Percentiles rank a stretch among this genome's conserved stretches.
Evolutionary conservation across 2,888 invertebrate species (phyloP).

Genomic region (Candidula unifasciata): DNA sequence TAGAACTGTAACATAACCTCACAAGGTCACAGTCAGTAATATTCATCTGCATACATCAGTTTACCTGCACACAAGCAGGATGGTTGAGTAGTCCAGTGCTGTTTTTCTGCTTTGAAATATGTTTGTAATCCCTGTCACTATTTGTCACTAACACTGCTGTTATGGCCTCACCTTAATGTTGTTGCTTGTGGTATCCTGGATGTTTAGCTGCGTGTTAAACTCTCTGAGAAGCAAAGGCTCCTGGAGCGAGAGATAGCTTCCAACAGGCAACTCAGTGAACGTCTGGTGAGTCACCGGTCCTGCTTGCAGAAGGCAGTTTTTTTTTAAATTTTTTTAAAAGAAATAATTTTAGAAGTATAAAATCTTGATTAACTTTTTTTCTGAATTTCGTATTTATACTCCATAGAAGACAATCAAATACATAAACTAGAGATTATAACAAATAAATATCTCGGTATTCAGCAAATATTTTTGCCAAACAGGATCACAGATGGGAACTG

Average conservation of each 20-base stretch:
- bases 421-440: too few relatives aligned
- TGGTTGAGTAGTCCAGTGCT: neutral
- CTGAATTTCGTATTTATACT: too few relatives aligned
- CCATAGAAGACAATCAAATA: too few relatives aligned
- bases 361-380: too few relatives aligned
- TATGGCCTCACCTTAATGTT: conserved; percentile 40
- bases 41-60: too few relatives aligned
- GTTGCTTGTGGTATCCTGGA: conserved; percentile 48
- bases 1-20: too few relatives aligned
- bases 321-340: neutral
- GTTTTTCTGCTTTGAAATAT: neutral
- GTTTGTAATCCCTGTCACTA: neutral
- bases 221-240: conserved; percentile 70
- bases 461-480: too few relatives aligned
- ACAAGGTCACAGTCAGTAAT: too few relatives aligned
- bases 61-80: too few relatives aligned
- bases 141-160: conserved; percentile 35
- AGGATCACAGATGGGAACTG: too few relatives aligned
- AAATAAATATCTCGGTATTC: too few relatives aligned
- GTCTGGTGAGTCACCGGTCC: conserved; percentile 68
- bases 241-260: conserved; percentile 70
- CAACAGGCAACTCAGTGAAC: conserved; percentile 72
- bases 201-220: conserved; percentile 69
- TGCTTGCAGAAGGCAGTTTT: neutral
- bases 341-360: too few relatives aligned